phyloP scores from a whole-genome alignment of 2,113 vertebrate species.

The Coreoperca whiteheadi region DNA sequence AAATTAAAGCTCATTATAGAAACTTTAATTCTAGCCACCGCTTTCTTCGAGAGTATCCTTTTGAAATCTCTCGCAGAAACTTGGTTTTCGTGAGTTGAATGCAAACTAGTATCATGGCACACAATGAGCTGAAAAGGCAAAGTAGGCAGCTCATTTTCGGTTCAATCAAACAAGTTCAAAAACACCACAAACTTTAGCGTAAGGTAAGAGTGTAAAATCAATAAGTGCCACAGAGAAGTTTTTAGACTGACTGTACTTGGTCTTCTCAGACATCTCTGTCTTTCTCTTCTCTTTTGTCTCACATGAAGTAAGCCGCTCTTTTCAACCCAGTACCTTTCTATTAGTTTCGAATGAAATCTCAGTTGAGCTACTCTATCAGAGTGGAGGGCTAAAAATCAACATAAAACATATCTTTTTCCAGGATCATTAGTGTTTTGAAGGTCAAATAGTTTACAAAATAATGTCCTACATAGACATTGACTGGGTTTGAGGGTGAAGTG shows the following conservation, averaged over 20 bases:
- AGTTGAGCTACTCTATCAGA: constrained; percentile 9
- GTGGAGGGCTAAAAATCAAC: neutral
- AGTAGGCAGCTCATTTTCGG: constrained; percentile 19
- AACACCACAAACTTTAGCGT: constrained; percentile 13
- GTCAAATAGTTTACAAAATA: constrained; percentile 11
- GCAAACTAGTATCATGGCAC: constrained; percentile 20
- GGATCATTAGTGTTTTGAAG: constrained; percentile 24
- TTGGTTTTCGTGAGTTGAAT: neutral
- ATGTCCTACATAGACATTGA: neutral
- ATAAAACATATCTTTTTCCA: neutral
- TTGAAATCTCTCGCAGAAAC: constrained; percentile 22
- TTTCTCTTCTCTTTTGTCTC: constrained; percentile 22
- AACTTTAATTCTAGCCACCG: constrained; percentile 26
- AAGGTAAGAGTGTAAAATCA: constrained; percentile 35
- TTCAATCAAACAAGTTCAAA: constrained; percentile 19
- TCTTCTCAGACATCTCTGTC: neutral
- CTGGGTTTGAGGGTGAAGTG: neutral
- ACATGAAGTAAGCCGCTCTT: neutral
- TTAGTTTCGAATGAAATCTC: constrained; percentile 15
- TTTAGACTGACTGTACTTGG: neutral
- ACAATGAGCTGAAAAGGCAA: constrained; percentile 31
- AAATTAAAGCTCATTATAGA: constrained; percentile 39
- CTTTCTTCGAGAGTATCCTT: constrained; percentile 33
- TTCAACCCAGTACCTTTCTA: constrained; percentile 5
- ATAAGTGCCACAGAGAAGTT: constrained; percentile 22